These are phyloP conservation scores for Urocyon cinereoargenteus DNA, from an alignment of 2,797 vertebrate species.

Conservation along the genomic window DNA sequence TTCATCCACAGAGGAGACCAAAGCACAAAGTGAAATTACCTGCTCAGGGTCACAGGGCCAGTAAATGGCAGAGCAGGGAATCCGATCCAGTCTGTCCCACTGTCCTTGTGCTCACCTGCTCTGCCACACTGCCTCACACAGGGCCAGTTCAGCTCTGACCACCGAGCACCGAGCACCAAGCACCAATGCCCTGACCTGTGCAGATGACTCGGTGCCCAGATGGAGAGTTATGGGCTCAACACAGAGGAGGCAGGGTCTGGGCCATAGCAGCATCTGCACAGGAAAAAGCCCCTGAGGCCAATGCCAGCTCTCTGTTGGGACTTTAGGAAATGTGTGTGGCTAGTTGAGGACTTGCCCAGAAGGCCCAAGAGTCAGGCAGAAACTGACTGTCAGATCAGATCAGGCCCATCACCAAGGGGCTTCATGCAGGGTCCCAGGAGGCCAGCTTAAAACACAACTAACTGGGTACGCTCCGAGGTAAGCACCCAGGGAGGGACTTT, in stretches of 20 bases:
- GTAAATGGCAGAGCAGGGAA: background rate
- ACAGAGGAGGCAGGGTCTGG: background rate
- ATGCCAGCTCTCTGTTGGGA: background rate
- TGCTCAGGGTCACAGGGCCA: background rate
- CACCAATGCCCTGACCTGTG: background rate
- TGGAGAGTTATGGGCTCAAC: background rate
- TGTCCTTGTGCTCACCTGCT: background rate
- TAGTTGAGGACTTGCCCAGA: slow-evolving; percentile 60
- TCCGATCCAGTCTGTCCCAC: background rate
- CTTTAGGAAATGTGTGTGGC: background rate
- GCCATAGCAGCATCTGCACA: background rate
- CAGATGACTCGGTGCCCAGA: background rate
- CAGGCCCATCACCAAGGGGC: background rate
- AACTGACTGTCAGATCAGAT: background rate
- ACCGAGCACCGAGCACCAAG: background rate
- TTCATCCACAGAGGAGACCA: background rate
- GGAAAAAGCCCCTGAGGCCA: background rate
- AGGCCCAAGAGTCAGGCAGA: background rate
- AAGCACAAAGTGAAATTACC: background rate
- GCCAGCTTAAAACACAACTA: background rate
- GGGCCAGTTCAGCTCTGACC: background rate
- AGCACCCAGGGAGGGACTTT: background rate
- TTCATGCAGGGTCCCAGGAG: background rate
- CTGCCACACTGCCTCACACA: background rate
- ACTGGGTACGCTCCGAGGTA: background rate